Base-by-base conservation (phyloP, 2,113 vertebrate genomes). In the Psittacula cyanocephala region DNA sequence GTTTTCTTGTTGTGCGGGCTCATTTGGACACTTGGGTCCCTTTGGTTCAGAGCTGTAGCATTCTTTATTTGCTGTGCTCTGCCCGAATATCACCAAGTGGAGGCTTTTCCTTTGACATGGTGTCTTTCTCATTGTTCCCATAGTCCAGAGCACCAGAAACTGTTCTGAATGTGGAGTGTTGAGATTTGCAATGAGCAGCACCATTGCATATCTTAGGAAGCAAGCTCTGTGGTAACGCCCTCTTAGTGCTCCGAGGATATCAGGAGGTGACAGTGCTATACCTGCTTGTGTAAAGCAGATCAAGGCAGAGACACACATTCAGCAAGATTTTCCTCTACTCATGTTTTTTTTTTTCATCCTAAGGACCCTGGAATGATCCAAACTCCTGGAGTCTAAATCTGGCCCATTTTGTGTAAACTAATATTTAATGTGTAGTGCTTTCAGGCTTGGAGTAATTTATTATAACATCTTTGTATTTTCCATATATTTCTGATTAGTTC, bases 191-290 rank as follows among this genome's bases (percentile, higher is more conserved):
- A 0, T 17, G 67, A 44, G 57, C 55, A 68, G 52, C 43, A 24
- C 52, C 28, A 0, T 16, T 64, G 57, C 0, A 0, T 37, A 16
- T 78, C 35, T 49, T 1, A 0, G 17, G 46, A 29, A 71, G 28
- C 24, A 44, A 29, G 41, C 14, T 65, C 27, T 12, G 39, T 41
- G 4, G 8, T 33, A 64, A 17, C 0, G 0, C 18, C 57, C 18
- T 62, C 39, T 31, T 7, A 0, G 47, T 14, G 59, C 69, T 72
- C 88, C 0, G 1, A 33, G 95, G 79, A 27, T 0, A 0, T 9
- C 0, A 0, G 33, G 57, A 85, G 71, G 49, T 71, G 81, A 47
- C 88, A 79, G 62, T 2, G 2, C 67, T 69, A 18, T 41, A 35
- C 80, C 72, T 83, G 3, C 35, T 17, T 77, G 23, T 47, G 63